Evolutionary conservation across 2,113 vertebrate species (phyloP).

Genomic region (Rhabdornis inornatus): DNA sequence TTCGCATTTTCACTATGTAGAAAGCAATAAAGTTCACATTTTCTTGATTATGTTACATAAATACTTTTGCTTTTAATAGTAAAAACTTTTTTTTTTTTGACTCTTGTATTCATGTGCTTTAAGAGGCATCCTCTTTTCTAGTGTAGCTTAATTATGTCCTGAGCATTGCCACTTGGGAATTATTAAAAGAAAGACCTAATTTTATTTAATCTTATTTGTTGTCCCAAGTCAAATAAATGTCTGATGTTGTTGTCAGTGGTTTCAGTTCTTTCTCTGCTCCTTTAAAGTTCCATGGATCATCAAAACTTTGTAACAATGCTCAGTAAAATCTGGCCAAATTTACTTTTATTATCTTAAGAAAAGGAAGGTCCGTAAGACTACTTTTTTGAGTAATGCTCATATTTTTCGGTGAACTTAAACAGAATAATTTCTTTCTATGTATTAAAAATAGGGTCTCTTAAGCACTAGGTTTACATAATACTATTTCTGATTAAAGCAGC

Average conservation of each 20-base stretch:
- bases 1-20: background rate
- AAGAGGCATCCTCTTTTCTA: background rate
- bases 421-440: background rate
- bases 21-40: background rate
- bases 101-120: background rate
- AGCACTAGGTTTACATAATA: background rate
- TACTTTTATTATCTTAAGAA: background rate
- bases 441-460: constrained; percentile 6
- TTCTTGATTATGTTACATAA: background rate
- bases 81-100: background rate
- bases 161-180: background rate
- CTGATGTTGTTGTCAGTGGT: background rate
- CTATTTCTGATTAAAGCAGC: constrained; percentile 17
- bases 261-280: background rate
- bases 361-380: background rate
- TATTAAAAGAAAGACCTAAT: background rate
- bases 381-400: background rate
- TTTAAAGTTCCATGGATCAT: background rate
- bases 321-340: background rate
- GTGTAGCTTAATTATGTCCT: background rate
- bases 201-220: background rate
- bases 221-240: background rate
- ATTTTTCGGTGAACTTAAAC: background rate
- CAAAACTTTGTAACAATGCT: background rate
- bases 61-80: background rate